Conservation (phyloP, 2,888 invertebrate species). For the Glyphotaelius pellucidus region DNA sequence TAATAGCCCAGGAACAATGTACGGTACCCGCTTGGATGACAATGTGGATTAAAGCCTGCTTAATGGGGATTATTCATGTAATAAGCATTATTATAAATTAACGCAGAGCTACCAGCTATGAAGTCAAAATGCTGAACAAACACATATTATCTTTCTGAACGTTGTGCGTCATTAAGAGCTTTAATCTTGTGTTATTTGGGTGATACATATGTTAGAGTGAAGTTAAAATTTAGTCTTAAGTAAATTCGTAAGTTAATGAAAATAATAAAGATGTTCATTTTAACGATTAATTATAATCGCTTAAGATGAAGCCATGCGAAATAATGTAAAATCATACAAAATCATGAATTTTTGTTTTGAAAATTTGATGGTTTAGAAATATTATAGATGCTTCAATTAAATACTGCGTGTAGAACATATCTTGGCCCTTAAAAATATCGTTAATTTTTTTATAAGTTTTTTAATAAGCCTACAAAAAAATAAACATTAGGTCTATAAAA, state of each 20-base stretch:
- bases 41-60: constrained; percentile 18
- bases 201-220: neutral
- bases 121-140: neutral
- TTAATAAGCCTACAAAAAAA: too few species aligned
- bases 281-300: neutral
- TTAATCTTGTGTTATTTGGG: neutral
- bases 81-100: constrained; percentile 6
- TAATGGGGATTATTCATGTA: constrained; percentile 2
- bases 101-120: neutral
- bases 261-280: neutral
- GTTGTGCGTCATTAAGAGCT: neutral
- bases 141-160: neutral
- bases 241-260: too few species aligned
- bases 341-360: too few species aligned
- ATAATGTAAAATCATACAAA: too few species aligned
- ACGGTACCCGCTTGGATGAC: neutral
- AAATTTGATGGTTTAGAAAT: too few species aligned
- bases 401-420: too few species aligned
- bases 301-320: too few species aligned
- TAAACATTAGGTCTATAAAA: too few species aligned
- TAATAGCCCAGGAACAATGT: neutral
- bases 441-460: too few species aligned
- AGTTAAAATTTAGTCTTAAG: too few species aligned
- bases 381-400: too few species aligned
- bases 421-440: too few species aligned